Evolutionary conservation across 2,888 invertebrate genomes (phyloP), one percentile per base, ranked within the genome.

Genomic region (Lottia gigantea): DNA sequence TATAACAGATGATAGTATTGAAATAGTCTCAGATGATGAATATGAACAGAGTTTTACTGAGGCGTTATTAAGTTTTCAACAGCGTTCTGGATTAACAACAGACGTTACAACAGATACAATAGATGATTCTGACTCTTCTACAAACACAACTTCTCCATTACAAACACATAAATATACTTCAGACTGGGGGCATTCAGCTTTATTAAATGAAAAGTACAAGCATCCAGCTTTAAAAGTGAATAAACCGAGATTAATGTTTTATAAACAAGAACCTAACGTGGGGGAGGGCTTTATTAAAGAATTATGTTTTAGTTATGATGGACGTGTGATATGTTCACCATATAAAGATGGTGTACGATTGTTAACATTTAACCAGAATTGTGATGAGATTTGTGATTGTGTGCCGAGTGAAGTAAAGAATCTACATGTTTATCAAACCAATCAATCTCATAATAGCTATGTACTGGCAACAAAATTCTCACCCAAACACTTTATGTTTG

Each of bases 271-370:
- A 87, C 93, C 95, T 0, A 96, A 95, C 85, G 94, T 94, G 16
- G 96, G 95, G 1, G 93, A 93, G 77, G 96, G 96, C 0, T 96
- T 94, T 82, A 97, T 97, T 70, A 97, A 97, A 88, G 97, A 97
- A 86, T 90, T 95, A 64, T 95, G 95, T 82, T 97, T 95, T 88
- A 96, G 96, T 0, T 91, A 94, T 1, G 96, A 97, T 87, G 97
- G 97, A 0, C 91, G 96, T 66, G 89, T 97, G 14, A 93, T 97
- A 45, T 95, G 95, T 85, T 97, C 96, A 0, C 97, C 97, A 0
- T 96, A 93, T 88, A 94, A 93, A 0, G 93, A 92, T 83, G 96
- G 97, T 46, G 92, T 96, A 74, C 91, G 97, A n/a, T 90, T 97
- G 4, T 89, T 97, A 31, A 93, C 94, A 0, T 94, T 96, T 80